Evolutionary conservation across 2,888 invertebrate genomes (phyloP), one percentile per base, ranked within the genome.

Genomic region (Xestia ashworthii): DNA sequence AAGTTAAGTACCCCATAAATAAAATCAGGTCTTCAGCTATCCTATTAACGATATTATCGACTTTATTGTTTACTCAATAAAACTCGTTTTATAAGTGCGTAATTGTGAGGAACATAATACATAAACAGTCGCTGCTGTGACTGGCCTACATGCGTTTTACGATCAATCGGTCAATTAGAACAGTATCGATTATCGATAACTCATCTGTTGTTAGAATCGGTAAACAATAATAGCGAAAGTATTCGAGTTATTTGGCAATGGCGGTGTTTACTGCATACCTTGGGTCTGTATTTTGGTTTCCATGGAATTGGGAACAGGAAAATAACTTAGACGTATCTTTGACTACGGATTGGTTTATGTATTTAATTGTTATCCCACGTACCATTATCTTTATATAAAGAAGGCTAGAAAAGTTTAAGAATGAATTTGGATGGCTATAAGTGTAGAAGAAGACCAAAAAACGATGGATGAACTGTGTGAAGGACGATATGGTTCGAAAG

Each of bases 241-340:
- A 85, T 88, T 83, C 68, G 60, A 70, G 81, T 76, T 86, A 78
- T 89, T 92, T 92, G 91, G 92, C 91, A 91, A 50, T 74, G 60
- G 62, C 69, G 78, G 83, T 87, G 71, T 82, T 88, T 89, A 90
- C 90, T 89, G 82, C 81, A 87, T 89, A 87, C 85, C 81, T 74
- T 71, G 65, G 60, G 76, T 5, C 73, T 67, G 58, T 32, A 64
- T 69, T 25, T 76, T 75, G 74, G 77, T 82, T 92, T 90, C 85
- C 83, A 79, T 76, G 76, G 80, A 90, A 90, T 76, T 72, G 62
- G 68, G 82, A 90, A 88, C 88, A 88, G 91, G 91, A 91, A 91
- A 90, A 89, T 82, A 73, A 71, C 71, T 71, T 71, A 2, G 58
- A 64, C 38, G 71, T 58, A 71, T 66, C 44, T 69, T 38, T 65